Percentiles rank a stretch among this genome's conserved stretches.
Evolutionary conservation across 2,888 invertebrate genomes (phyloP).

Genomic region (Heteromurus nitidus): DNA sequence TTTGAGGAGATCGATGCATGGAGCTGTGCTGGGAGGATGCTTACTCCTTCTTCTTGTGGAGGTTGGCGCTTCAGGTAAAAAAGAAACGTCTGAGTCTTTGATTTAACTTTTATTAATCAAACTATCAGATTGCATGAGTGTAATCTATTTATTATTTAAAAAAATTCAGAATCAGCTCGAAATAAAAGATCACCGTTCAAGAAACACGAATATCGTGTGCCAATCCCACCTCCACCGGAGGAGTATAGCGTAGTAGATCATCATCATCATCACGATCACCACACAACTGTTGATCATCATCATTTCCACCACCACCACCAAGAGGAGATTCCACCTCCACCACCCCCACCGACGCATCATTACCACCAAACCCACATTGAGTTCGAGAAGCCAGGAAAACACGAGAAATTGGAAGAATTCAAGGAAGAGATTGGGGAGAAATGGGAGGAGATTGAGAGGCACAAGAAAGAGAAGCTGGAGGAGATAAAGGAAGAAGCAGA

Average conservation of each 20-base stretch:
- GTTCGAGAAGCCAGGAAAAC: slow-evolving; percentile 2
- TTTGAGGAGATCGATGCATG: too few relatives aligned
- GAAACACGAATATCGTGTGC: not conserved
- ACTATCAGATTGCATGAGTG: not conserved
- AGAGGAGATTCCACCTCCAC: not conserved
- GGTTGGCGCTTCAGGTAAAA: not conserved
- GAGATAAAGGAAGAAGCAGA: slow-evolving; percentile 2
- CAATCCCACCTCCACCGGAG: slow-evolving; percentile 27
- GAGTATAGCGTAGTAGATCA: slow-evolving; percentile 26
- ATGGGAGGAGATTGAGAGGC: slow-evolving; percentile 12
- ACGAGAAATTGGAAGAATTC: slow-evolving; percentile 13
- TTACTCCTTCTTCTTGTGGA: not conserved
- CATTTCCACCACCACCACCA: slow-evolving; percentile 32
- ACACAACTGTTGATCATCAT: slow-evolving; percentile 30
- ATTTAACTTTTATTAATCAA: not conserved
- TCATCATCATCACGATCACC: slow-evolving; percentile 30
- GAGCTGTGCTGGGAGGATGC: not conserved
- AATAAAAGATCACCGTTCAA: slow-evolving; percentile 31
- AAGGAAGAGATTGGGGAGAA: slow-evolving; percentile 10
- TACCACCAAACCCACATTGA: not conserved
- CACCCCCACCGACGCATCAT: slow-evolving; percentile 27
- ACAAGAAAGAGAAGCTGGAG: slow-evolving; percentile 30
- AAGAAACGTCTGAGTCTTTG: too few relatives aligned
- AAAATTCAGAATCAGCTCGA: not conserved
- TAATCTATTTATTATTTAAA: not conserved